Evolutionary conservation across 2,797 vertebrate genomes (phyloP).

Genomic region (Sphenodon punctatus): DNA sequence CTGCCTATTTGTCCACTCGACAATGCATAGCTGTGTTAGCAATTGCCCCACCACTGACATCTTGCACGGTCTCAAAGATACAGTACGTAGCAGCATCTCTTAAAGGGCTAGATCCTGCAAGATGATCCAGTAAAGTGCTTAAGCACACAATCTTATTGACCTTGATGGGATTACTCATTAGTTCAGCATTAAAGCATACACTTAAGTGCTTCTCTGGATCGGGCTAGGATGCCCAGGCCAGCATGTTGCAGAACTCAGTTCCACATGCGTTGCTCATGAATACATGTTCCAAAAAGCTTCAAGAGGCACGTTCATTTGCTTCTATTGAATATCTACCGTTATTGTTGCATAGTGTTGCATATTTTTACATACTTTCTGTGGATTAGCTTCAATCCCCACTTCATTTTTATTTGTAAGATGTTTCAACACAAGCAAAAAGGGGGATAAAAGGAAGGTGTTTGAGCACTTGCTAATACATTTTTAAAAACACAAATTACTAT

Average conservation of each 20-base stretch:
- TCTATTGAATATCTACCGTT: not conserved
- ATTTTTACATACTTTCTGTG: not conserved
- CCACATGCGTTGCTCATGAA: not conserved
- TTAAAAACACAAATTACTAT: not conserved
- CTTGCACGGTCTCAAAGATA: not conserved
- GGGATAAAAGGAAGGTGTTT: not conserved
- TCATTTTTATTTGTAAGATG: not conserved
- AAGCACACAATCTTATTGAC: not conserved
- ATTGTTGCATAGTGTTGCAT: not conserved
- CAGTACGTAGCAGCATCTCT: not conserved
- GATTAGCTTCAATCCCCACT: not conserved
- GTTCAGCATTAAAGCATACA: not conserved
- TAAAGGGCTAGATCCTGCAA: not conserved
- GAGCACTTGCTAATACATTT: not conserved
- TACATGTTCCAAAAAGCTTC: not conserved
- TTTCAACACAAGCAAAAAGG: not conserved
- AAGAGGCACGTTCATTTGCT: not conserved
- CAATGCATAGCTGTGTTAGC: not conserved
- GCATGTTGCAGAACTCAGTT: not conserved
- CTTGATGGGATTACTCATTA: not conserved
- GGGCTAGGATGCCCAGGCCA: too few relatives aligned
- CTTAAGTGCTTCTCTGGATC: not conserved
- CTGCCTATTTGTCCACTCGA: fast-evolving
- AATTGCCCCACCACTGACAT: not conserved
- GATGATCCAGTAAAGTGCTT: not conserved